phyloP scores from a whole-genome alignment of 2,797 vertebrate genomes.

The Hydrocynus forskahlii region DNA sequence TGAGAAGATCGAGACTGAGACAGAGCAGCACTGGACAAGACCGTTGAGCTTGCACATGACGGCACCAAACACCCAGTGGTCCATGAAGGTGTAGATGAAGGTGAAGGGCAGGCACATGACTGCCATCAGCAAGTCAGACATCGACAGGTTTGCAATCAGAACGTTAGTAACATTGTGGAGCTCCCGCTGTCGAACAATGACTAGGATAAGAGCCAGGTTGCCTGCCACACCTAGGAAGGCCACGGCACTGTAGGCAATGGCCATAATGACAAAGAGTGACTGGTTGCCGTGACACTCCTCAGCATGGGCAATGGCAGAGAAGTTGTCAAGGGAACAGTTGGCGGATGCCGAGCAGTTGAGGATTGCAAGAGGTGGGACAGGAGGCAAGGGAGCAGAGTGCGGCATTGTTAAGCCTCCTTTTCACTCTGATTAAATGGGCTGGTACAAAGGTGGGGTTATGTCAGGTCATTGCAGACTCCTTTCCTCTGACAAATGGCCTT shows the following conservation, averaged over 20 bases:
- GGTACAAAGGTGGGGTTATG: not conserved
- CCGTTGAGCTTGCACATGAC: conserved; percentile 87
- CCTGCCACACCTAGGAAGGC: conserved; percentile 85
- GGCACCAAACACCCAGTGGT: conserved; percentile 88
- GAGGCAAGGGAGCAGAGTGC: conserved; percentile 45
- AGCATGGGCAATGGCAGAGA: conserved; percentile 48
- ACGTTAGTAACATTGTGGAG: conserved; percentile 89
- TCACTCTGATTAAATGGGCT: not conserved
- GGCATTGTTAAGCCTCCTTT: conserved; percentile 46
- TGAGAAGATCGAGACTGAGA: conserved; percentile 86
- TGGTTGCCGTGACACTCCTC: conserved; percentile 61
- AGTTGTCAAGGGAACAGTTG: conserved; percentile 59
- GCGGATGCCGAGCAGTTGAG: conserved; percentile 57
- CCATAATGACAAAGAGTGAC: conserved; percentile 73
- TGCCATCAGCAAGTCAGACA: conserved; percentile 84
- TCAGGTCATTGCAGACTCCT: conserved; percentile 34
- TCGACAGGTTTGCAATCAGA: conserved; percentile 87
- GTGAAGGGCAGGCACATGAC: conserved; percentile 88
- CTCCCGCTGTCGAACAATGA: conserved; percentile 85
- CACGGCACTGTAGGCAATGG: conserved; percentile 83
- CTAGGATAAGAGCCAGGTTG: conserved; percentile 83
- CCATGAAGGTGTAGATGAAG: conserved; percentile 88
- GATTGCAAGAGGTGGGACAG: conserved; percentile 48
- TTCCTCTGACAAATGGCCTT: conserved; percentile 15
- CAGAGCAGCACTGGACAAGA: conserved; percentile 84